A percentile compares a stretch with the other conserved stretches of the same genome.
These are phyloP conservation scores for Mormyrus lacerda DNA, from an alignment of 2,113 vertebrate genomes.

Conservation along the genomic window DNA sequence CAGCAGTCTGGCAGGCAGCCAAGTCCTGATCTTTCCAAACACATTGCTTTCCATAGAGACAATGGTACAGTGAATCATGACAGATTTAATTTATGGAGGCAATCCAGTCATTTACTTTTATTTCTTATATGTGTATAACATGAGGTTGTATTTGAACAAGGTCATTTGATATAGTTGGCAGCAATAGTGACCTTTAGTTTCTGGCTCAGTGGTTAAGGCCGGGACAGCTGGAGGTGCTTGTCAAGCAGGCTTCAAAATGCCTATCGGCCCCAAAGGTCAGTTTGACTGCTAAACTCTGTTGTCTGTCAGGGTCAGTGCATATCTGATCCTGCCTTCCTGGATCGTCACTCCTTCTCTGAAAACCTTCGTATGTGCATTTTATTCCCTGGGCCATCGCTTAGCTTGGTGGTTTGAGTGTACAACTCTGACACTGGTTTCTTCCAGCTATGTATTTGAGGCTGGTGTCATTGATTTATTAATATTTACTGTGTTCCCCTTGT, in stretches of 20 bases:
- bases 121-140: not conserved
- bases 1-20: not conserved
- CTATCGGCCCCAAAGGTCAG: not conserved
- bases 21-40: not conserved
- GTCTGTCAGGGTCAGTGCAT: not conserved
- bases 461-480: too few relatives aligned
- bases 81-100: not conserved
- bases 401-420: too few relatives aligned
- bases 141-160: not conserved
- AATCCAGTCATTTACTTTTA: not conserved
- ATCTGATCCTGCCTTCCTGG: too few relatives aligned
- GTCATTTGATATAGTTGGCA: not conserved
- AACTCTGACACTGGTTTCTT: too few relatives aligned
- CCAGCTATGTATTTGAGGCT: too few relatives aligned
- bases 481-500: too few relatives aligned
- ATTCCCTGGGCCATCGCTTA: too few relatives aligned
- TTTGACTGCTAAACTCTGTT: not conserved
- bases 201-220: not conserved
- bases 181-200: constrained; percentile 10
- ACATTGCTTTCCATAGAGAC: not conserved
- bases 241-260: not conserved
- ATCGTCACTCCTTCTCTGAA: too few relatives aligned
- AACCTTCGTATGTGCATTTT: too few relatives aligned
- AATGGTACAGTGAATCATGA: not conserved
- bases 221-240: constrained; percentile 1